These are phyloP conservation scores for Thunnus maccoyii DNA, from an alignment of 2,113 vertebrate genomes.

Conservation along the genomic window DNA sequence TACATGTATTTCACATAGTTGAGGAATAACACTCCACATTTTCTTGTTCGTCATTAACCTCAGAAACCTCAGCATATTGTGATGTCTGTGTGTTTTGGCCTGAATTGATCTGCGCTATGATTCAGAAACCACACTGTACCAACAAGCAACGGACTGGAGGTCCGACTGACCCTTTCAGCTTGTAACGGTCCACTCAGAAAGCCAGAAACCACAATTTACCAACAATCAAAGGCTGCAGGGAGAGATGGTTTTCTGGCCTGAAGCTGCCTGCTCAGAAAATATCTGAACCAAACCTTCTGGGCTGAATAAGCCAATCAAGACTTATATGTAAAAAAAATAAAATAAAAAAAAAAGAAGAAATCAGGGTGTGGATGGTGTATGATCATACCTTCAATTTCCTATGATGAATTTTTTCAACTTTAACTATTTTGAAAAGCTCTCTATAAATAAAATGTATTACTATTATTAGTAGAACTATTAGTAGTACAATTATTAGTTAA, in stretches of 20 bases:
- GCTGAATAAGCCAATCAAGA: not conserved
- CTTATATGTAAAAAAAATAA: not conserved
- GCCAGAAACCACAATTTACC: constrained; percentile 56
- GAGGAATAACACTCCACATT: constrained; percentile 9
- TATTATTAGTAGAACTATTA: too few species aligned
- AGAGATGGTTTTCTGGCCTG: constrained; percentile 34
- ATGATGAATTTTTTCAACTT: too few species aligned
- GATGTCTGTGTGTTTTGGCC: constrained; percentile 49
- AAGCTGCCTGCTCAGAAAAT: not conserved
- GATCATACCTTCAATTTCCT: not conserved
- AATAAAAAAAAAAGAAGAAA: not conserved
- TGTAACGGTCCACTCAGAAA: constrained; percentile 29
- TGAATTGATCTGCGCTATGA: constrained; percentile 11
- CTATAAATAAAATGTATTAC: too few species aligned
- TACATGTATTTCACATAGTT: constrained; percentile 11
- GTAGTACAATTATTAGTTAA: too few species aligned
- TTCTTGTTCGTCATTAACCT: constrained; percentile 35
- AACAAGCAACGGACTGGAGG: constrained; percentile 36
- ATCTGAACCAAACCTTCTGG: constrained; percentile 2
- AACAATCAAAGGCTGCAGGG: constrained; percentile 38
- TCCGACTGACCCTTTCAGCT: constrained; percentile 44
- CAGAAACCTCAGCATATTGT: constrained; percentile 38
- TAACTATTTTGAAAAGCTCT: too few species aligned
- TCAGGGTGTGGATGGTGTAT: not conserved
- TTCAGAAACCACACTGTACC: constrained; percentile 48